Base-by-base conservation (phyloP, 2,888 invertebrate genomes). In the Dinocampus coccinellae region DNA sequence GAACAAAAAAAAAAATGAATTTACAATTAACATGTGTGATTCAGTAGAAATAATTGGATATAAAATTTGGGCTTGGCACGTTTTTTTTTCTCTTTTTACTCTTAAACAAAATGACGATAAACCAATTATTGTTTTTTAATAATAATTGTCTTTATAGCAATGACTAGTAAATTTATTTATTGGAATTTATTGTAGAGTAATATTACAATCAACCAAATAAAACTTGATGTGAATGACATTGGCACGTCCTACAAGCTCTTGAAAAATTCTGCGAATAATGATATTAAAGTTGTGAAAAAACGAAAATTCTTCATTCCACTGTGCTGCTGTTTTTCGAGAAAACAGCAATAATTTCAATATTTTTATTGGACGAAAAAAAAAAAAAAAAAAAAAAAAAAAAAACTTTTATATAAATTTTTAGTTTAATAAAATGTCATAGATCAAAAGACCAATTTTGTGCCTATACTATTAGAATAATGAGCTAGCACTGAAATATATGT, bases 11-110 rank as follows among this genome's bases (percentile, higher is more conserved):
- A 47, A 67, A 53, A 73, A 74, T 64, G 71, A 77, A 75, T 81
- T 81, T 69, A 78, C 78, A 76, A 78, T 83, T 20, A 82, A 85
- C 80, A 80, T 80, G 83, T 84, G 83, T 85, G 84, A 83, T 85
- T 82, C 78, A 78, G 77, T 77, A 67, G 36, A 33, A 33, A n/a
- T n/a, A 10, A 57, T 58, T 52, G 57, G 24, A 20, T 74, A 80
- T 78, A 82, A 81, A 77, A 81, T 80, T 85, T 86, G 85, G n/a
- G 86, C 85, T 85, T 86, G 85, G 84, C 83, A 84, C 85, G 85
- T 85, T 83, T 84, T 36, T 53, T 52, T 13, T 16, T 29, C 65
- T 61, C 42, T 60, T 69, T 63, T 11, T 33, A n/a, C 13, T 67
- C 13, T 34, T 58, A n/a, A 13, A 20, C 34, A 16, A n/a, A 29